phyloP scores from a whole-genome alignment of 1,140 invertebrate species.

The Trachymyrmex cornetzi region DNA sequence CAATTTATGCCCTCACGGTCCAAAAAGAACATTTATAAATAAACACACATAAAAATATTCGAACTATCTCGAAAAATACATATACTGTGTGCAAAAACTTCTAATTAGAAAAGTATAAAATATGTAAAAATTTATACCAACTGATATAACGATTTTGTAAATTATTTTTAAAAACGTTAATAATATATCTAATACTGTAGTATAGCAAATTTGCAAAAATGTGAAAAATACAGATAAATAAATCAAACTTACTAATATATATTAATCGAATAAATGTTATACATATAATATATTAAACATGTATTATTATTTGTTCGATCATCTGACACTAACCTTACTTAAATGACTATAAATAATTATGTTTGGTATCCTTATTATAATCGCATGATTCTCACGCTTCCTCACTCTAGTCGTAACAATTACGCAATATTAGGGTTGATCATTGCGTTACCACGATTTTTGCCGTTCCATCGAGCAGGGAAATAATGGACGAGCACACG shows the following conservation, averaged over 20 bases:
- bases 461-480: background rate
- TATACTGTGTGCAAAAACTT: background rate
- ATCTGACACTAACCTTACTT: background rate
- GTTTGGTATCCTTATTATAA: background rate
- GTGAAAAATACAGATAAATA: background rate
- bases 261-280: too few species aligned
- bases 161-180: too few species aligned
- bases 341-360: background rate
- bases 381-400: background rate
- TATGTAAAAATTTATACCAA: background rate
- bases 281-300: too few species aligned
- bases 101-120: background rate
- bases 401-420: background rate
- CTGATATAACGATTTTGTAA: background rate
- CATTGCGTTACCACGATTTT: conserved; percentile 4
- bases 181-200: background rate
- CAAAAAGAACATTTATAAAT: background rate
- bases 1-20: background rate
- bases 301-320: too few species aligned
- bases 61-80: background rate
- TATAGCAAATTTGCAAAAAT: conserved; percentile 5
- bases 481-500: background rate
- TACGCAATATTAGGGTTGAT: background rate
- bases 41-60: background rate
- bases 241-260: background rate